Evolutionary conservation across 2,797 vertebrate genomes (phyloP), one percentile per base, ranked within the genome.

Genomic region (Holocentrus rufus): DNA sequence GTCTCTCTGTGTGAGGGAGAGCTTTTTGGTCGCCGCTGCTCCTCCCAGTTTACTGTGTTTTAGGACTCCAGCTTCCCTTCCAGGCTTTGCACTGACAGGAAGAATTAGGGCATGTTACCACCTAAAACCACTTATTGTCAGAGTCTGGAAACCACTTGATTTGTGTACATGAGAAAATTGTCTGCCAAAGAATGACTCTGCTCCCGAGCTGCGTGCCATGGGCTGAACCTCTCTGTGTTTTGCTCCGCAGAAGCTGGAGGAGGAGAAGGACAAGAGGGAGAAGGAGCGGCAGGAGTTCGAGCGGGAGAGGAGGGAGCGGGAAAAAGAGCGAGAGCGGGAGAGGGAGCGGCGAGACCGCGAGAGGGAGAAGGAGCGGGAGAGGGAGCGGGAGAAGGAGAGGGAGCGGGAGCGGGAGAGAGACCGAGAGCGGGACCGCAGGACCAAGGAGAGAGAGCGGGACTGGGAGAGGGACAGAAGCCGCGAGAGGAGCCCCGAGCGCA

Each of bases 221-320:
- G 54, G 34, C 85, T 92, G 74, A 92, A 78, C 83, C 85, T 2
- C 58, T 82, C 34, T 94, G 83, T 93, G 94, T 92, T 95, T 95
- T 94, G 95, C 95, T 90, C 95, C 93, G 89, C 97, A 99, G 98
- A 99, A 99, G 96, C 95, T 99, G 86, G 97, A 98, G 92, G 97
- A 98, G 91, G 95, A 97, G 87, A 96, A 96, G 89, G 97, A 99
- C 93, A 96, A 99, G 79, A 94, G 96, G 69, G 97, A 99, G 92
- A 96, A 97, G 73, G 95, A 97, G 30, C 95, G 97, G 66, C 94
- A 93, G 82, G 94, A 95, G 84, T 92, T 93, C 39, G 94, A 95
- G 91, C 94, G 95, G 34, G 97, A 98, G 78, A 74, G 92, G 54
- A 93, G 93, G 85, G 97, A 93, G 31, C 82, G 90, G 20, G 90